Evolutionary conservation across 2,797 vertebrate genomes (phyloP).

Genomic region (Parotocinclus haroldoi): DNA sequence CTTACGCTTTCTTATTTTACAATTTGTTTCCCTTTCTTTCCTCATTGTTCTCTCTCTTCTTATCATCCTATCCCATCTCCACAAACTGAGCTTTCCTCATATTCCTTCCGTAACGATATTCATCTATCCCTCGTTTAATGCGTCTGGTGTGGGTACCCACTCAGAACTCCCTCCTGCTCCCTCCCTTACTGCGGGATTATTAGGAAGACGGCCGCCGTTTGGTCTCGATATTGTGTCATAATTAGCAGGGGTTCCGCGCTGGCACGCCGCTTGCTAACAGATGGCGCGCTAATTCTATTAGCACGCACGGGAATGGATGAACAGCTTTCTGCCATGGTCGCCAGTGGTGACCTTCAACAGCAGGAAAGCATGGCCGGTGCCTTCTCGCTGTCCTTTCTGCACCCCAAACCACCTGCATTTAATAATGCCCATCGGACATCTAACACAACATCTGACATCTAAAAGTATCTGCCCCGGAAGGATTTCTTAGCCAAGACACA

Average conservation of each 20-base stretch:
- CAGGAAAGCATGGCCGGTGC: conserved; percentile 51
- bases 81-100: conserved; percentile 4
- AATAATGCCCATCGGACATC: neutral
- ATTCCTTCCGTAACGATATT: conserved; percentile 6
- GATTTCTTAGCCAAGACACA: conserved; percentile 1
- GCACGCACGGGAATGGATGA: conserved; percentile 76
- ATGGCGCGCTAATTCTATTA: conserved; percentile 95
- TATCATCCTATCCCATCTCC: neutral
- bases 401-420: conserved; percentile 12
- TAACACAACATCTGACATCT: neutral
- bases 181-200: conserved; percentile 73
- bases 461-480: too few relatives aligned
- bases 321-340: conserved; percentile 67
- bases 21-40: conserved; percentile 10
- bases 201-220: conserved; percentile 72
- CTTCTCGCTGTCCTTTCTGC: conserved; percentile 33
- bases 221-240: conserved; percentile 81
- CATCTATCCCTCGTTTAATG: conserved; percentile 29
- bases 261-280: conserved; percentile 79
- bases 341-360: conserved; percentile 71
- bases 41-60: conserved; percentile 1
- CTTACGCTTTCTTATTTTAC: neutral
- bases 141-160: conserved; percentile 64
- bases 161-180: conserved; percentile 63
- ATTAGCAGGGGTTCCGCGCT: conserved; percentile 84